Percentiles rank a stretch among this genome's conserved stretches.
Evolutionary conservation across 2,113 vertebrate genomes (phyloP).

Genomic region (Columba livia): DNA sequence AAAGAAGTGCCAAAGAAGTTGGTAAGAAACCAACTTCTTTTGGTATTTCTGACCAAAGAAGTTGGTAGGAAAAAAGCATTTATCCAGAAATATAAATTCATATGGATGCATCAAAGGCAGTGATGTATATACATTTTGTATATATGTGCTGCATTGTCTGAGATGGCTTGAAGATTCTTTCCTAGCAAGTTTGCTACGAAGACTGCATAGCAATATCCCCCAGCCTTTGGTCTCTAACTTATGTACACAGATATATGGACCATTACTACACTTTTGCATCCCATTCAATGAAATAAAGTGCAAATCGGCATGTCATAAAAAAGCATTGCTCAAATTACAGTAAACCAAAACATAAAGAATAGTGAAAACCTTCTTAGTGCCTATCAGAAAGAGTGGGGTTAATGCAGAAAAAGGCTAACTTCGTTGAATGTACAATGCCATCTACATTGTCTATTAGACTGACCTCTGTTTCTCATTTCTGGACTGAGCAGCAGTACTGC

Average conservation of each 20-base stretch:
- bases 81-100: neutral
- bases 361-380: neutral
- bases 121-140: neutral
- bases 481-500: neutral
- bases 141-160: neutral
- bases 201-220: neutral
- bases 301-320: neutral
- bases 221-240: neutral
- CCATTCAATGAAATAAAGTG: neutral
- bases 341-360: neutral
- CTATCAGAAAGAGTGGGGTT: neutral
- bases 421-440: neutral
- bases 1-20: neutral
- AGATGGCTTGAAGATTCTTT: neutral
- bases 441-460: neutral
- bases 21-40: neutral
- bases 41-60: neutral
- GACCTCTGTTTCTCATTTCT: neutral
- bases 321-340: neutral
- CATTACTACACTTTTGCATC: neutral
- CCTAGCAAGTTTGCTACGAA: neutral
- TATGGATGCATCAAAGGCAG: neutral
- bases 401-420: neutral
- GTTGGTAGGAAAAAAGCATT: neutral
- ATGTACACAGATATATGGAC: fast-evolving